Evolutionary conservation across 2,797 vertebrate genomes (phyloP), one percentile per base, ranked within the genome.

Genomic region (Bovichtus variegatus): DNA sequence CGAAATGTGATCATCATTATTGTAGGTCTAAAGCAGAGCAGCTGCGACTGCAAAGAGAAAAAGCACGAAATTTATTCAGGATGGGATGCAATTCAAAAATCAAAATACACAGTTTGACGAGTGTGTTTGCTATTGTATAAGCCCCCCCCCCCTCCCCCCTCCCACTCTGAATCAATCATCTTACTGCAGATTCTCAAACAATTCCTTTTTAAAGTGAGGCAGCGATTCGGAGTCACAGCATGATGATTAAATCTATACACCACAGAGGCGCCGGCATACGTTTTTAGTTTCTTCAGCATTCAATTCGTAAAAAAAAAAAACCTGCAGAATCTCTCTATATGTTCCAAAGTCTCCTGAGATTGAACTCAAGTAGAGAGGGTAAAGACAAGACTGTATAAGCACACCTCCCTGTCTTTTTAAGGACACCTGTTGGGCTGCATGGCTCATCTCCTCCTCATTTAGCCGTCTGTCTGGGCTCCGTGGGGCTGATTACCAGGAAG

Each of bases 371-470:
- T 57, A 76, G 71, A 80, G 65, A 62, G 50, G 49, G 58, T 60
- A 71, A 55, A 81, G 77, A 66, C 40, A 19, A 72, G 82, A 36
- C 64, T 66, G 78, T 59, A 58, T 77, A 75, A 82, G 85, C 82
- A 78, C 77, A 84, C 82, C 81, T 86, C 85, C 84, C 87, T 76
- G 87, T 88, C 87, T 92, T 92, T 91, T 93, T 90, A 90, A 92
- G 87, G 92, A 93, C 93, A 93, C 93, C 93, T 94, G 93, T 94
- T 91, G 93, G 87, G 91, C 86, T 90, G 87, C 88, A 93, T 41
- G 88, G 90, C 93, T 94, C 93, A 93, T 94, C 92, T 94, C 90
- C 91, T 91, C 90, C 93, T 94, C 92, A 93, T 94, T 93, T 94
- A 93, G 87, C 88, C 83, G 88, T 93, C 93, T 94, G 93, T 91